Conservation (phyloP, 2,113 vertebrate genomes). For the Corythornis cristatus region DNA sequence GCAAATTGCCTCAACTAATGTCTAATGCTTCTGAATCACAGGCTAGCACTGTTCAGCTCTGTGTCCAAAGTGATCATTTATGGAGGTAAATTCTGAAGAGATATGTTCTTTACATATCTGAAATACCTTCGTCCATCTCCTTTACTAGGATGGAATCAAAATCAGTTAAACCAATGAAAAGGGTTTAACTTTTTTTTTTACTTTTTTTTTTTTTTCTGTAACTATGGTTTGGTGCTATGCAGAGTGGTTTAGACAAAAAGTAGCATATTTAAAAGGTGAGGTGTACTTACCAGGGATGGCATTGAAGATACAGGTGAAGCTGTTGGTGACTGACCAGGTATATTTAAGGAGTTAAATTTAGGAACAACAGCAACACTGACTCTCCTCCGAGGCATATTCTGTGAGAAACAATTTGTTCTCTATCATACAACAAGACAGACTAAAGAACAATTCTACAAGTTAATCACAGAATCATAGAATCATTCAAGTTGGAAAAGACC, state of each 20-base stretch:
- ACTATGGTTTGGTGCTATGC: not conserved
- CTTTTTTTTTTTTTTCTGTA: not conserved
- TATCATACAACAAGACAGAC: not conserved
- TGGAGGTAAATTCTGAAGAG: not conserved
- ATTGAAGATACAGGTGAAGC: conserved; percentile 74
- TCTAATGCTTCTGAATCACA: not conserved
- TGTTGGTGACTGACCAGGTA: conserved; percentile 86
- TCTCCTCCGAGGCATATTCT: conserved; percentile 94
- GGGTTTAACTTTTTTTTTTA: not conserved
- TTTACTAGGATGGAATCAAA: not conserved
- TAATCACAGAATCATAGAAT: not conserved
- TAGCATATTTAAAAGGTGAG: not conserved
- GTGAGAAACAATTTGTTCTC: not conserved
- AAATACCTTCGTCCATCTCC: not conserved
- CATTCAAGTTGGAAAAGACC: no score
- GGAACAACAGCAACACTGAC: conserved; percentile 98
- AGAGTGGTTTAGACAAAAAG: not conserved
- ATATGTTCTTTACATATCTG: not conserved
- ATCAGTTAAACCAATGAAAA: not conserved
- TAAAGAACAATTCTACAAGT: not conserved
- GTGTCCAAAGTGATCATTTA: not conserved
- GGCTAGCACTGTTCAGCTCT: not conserved
- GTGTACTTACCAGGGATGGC: conserved; percentile 84
- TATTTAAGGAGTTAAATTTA: conserved; percentile 94
- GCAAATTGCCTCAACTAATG: not conserved